Base-by-base conservation (phyloP, 92 coral and sea anemone genomes). In the Desmophyllum pertusum region DNA sequence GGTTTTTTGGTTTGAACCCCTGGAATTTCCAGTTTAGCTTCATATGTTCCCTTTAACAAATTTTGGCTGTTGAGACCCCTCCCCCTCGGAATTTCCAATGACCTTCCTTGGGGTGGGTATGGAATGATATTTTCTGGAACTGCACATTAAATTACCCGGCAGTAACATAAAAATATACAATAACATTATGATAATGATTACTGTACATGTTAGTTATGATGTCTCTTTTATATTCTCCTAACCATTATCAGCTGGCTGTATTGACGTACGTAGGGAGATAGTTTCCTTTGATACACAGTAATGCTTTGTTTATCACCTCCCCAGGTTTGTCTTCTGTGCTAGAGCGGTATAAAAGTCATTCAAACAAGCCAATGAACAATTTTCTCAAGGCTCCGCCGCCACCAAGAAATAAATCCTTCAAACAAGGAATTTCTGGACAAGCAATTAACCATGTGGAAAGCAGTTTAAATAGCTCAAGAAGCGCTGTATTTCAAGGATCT, bases 321-420 rank as follows among this genome's bases (percentile, higher is more conserved):
- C 2, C 39, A 93, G 97, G 98, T 46, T 83, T 78, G 25, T 91
- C 93, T 9, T 73, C 91, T 37, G 77, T 85, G 36, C 72, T 88
- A 45, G 98, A 94, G 36, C 92, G 91, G 63, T 81, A 73, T 63
- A 94, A 94, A 71, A 83, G 92, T 40, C 92, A 89, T 70, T 52
- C 92, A 17, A 88, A 79, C 73, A 91, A 85, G 48, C 77, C 90
- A 36, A 55, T 94, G 40, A 89, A 93, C 83, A 94, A 94, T 81
- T 94, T 94, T 79, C 73, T 94, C 21, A 94, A 94, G 82, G 98
- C 98, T 72, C 98, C 98, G 14, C 98, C 98, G 6, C 95, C 95
- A 25, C 95, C 98, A 21, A 80, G 95, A 64, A 94, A 94, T 87
- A 94, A 90, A 88, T 81, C 93, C 13, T 62, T 87, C 25, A 91